Evolutionary conservation across 2,113 vertebrate genomes (phyloP).

Genomic region (Polyodon spathula): DNA sequence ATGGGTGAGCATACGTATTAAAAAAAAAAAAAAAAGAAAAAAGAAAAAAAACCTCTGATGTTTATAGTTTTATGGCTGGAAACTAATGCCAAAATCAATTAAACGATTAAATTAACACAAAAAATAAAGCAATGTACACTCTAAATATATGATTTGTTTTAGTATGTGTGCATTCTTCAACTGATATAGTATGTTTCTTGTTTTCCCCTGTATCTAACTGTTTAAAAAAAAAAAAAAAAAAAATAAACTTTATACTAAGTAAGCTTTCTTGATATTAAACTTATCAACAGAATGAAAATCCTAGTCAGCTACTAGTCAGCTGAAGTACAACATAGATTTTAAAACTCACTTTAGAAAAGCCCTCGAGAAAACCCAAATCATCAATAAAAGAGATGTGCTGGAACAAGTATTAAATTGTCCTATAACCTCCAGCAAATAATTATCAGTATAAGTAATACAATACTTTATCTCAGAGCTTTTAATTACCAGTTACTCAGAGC

Average conservation of each 20-base stretch:
- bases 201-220: too few relatives aligned
- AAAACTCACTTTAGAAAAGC: conserved; percentile 9
- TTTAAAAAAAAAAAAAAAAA: too few relatives aligned
- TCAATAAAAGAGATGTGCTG: conserved; percentile 22
- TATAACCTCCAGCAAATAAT: conserved; percentile 21
- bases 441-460: conserved; percentile 24
- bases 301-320: conserved; percentile 21
- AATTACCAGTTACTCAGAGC: conserved; percentile 15
- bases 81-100: too few relatives aligned
- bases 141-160: too few relatives aligned
- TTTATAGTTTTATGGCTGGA: too few relatives aligned
- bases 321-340: conserved; percentile 18
- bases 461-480: conserved; percentile 16
- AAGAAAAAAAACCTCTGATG: too few relatives aligned
- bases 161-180: too few relatives aligned
- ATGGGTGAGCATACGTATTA: too few relatives aligned
- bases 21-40: too few relatives aligned
- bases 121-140: too few relatives aligned
- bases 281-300: conserved; percentile 14
- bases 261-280: conserved; percentile 15
- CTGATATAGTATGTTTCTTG: too few relatives aligned
- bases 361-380: conserved; percentile 17
- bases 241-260: conserved; percentile 6
- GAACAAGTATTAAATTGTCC: conserved; percentile 25
- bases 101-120: too few relatives aligned